Base-by-base conservation (phyloP, 2,113 vertebrate species). In the Boulengeromyrus knoepffleri region DNA sequence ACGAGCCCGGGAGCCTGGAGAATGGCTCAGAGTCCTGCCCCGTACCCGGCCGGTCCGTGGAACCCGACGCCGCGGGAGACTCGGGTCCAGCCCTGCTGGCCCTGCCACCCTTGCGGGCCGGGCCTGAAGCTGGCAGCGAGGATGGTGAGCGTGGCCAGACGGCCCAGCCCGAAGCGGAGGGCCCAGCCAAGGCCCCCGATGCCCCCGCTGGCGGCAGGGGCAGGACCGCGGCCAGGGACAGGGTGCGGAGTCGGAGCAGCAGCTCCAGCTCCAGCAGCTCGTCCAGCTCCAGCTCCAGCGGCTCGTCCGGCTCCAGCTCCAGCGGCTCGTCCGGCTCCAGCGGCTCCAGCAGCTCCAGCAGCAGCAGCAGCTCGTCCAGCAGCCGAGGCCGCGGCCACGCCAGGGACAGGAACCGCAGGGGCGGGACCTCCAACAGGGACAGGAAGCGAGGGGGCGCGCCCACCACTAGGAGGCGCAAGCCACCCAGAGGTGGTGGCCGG, bases 361-460 rank as follows among this genome's bases (percentile, higher is more conserved):
- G 62, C n/a, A 97, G 97, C 0, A 96, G 97, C 88, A 97, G 97
- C 3, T 98, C 96, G 0, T 97, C 97, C 90, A 97, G 95, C 92
- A 97, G 97, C 91, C 96, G 96, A 77, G 96, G 95, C n/a, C 97
- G 97, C 91, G 96, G 97, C 91, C 96, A 96, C 89, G 96, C 95
- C 77, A 91, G 94, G 90, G 95, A 96, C 12, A 97, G 97, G 90
- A 98, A 97, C 89, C 97, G 95, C 92, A 97, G 97, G 47, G 96
- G 97, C 93, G 96, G 97, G 90, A 92, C 93, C 0, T 94, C 95
- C 0, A 95, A 91, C 36, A 91, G 87, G 49, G 91, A 95, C 1
- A 91, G 93, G 2, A 94, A 96, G 91, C 96, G 95, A 92, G 97
- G 97, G 45, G 95, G 95, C 2, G 93, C 95, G 45, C 95, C 96